phyloP scores from a whole-genome alignment of 2,113 vertebrate species.

The Varanus komodoensis region DNA sequence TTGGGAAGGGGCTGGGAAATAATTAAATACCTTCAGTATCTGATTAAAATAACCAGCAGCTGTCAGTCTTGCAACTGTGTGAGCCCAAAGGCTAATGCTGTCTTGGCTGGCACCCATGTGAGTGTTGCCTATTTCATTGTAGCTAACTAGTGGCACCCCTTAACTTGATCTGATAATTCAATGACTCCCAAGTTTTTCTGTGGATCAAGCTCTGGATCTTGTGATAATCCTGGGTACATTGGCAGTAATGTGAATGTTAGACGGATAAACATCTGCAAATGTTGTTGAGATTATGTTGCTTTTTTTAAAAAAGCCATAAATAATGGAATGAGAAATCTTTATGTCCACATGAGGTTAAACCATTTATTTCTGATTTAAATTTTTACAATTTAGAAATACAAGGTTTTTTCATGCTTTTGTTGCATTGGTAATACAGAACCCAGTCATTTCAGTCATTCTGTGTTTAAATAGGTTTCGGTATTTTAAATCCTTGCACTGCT shows the following conservation, averaged over 20 bases:
- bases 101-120: neutral
- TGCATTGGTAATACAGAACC: neutral
- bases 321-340: neutral
- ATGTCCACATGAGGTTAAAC: neutral
- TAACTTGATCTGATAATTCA: neutral
- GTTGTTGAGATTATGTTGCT: neutral
- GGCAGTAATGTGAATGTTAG: neutral
- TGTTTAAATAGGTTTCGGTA: no score
- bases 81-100: neutral
- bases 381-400: neutral
- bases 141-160: neutral
- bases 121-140: neutral
- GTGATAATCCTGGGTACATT: neutral
- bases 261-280: neutral
- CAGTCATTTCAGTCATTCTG: neutral
- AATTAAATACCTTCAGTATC: neutral
- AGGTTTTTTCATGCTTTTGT: neutral
- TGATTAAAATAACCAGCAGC: neutral
- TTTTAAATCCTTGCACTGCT: no score
- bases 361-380: slow-evolving; percentile 3
- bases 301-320: neutral
- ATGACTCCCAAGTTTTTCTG: neutral
- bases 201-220: neutral
- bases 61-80: neutral
- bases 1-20: neutral